Evolutionary conservation across 2,888 invertebrate species (phyloP), one percentile per base, ranked within the genome.

Genomic region (Subacronicta megacephala): DNA sequence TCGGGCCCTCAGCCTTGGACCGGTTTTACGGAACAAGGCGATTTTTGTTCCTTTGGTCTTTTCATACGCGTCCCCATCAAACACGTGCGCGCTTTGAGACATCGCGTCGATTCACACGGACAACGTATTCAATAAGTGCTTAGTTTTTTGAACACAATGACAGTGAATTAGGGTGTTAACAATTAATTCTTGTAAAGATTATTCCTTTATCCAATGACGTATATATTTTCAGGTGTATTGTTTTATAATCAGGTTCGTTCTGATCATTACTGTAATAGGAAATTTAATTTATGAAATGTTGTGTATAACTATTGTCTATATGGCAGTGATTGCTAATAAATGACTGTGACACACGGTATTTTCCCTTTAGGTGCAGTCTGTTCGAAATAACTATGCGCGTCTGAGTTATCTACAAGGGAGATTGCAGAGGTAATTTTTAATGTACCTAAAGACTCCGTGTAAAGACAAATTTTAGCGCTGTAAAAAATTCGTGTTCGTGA

Each of bases 31-130:
- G 72, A 76, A 78, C 75, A 77, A 78, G 71, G 75, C 71, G 77
- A 79, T 77, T 81, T 31, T 82, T 82, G 71, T 76, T 68, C 66
- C 55, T 62, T 62, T 36, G 45, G 77, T 74, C 78, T 85, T 88
- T 89, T 87, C 80, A 85, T 84, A 70, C 72, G 60, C 72, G 74
- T 74, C 85, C 86, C 80, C 81, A 80, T 77, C 72, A 76, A 83
- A 90, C 92, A 93, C 92, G 92, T 92, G 92, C 91, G 88, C 84
- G 60, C 77, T 74, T 77, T 79, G 75, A 80, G 80, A 83, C 65
- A 65, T 70, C 75, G 68, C 73, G 76, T 75, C 66, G 67, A 75
- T 69, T 77, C 78, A 73, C 64, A 74, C 87, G 86, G 88, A 58
- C n/a, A n/a, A n/a, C 35, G 53, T 26, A 68, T 70, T 72, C 54